Base-by-base conservation (phyloP, 1,140 invertebrate genomes). In the Drosophila watanabei region DNA sequence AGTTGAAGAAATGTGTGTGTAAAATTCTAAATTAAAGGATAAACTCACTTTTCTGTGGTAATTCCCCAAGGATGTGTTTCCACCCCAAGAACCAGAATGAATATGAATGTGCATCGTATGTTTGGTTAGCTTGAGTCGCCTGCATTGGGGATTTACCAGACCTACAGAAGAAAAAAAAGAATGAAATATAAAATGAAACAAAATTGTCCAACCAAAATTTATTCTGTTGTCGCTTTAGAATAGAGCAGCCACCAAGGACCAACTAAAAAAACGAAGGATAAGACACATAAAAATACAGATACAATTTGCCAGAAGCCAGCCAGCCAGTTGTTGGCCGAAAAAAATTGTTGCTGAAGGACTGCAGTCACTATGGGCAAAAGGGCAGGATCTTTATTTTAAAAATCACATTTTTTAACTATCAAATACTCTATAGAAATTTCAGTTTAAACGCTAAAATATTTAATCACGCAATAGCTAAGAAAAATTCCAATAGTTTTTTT, bases 161-260 rank as follows among this genome's bases (percentile, higher is more conserved):
- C 65, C 65, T 51, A 37, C 24, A 24, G 24, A 24, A 24, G 24
- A 14, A n/a, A 69, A 65, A 65, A 33, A 37, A 37, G 35, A 39
- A 24, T 6, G 5, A 57, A 56, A 57, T 24, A 57, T 39, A 57
- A 39, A 69, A 69, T 61, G 68, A 73, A 73, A 60, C 37, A 45
- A 73, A 75, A 75, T 73, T 73, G 56, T 75, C 32, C 71, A 79
- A 79, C 57, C 64, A 71, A 79, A 79, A 79, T 79, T 59, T 79
- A 79, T 79, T 78, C 75, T 79, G 75, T 79, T 79, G 76, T 71
- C 76, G 75, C 75, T 77, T 77, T 77, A 77, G 72, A 76, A 77
- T 75, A 60, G 61, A 78, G 75, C 59, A 77, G 75, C 65, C 76
- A 71, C 75, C 65, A 79, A 78, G 75, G 76, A 79, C 76, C 52